Evolutionary conservation across 2,797 vertebrate species (phyloP).

Genomic region (Hipposideros larvatus): DNA sequence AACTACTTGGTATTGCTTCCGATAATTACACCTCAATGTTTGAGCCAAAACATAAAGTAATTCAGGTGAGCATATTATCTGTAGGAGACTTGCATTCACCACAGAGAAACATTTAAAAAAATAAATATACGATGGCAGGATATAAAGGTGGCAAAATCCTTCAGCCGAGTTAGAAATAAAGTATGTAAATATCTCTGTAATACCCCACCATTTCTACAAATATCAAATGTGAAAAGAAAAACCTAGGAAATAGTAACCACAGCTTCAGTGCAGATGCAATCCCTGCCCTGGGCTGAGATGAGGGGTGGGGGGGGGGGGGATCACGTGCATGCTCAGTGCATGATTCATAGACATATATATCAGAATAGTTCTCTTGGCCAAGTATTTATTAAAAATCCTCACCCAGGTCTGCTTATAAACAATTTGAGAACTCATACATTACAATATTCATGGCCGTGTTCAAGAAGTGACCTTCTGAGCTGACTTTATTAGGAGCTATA

Average conservation of each 20-base stretch:
- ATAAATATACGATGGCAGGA: background rate
- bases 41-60: background rate
- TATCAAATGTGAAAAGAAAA: slow-evolving; percentile 25
- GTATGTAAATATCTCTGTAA: slow-evolving; percentile 54
- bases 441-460: slow-evolving; percentile 79
- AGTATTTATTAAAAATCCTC: slow-evolving; percentile 83
- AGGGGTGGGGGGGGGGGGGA: background rate
- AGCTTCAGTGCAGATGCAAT: background rate
- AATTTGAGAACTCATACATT: slow-evolving; percentile 81
- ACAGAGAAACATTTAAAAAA: background rate
- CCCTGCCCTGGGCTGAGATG: background rate
- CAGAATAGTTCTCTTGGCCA: slow-evolving; percentile 76
- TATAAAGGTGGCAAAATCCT: slow-evolving; percentile 48
- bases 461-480: slow-evolving; percentile 81
- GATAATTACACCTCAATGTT: slow-evolving; percentile 20
- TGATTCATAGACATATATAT: slow-evolving; percentile 69
- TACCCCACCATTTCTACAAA: slow-evolving; percentile 15
- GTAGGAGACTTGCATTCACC: background rate
- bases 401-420: slow-evolving; percentile 79
- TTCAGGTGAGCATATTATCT: slow-evolving; percentile 26
- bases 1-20: background rate
- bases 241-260: background rate
- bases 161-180: slow-evolving; percentile 55
- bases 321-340: slow-evolving; percentile 38
- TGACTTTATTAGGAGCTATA: slow-evolving; percentile 84